A percentile compares a stretch with the other conserved stretches of the same genome.
These are phyloP conservation scores for Triplophysa tibetana DNA, from an alignment of 2,113 vertebrate species.

Conservation along the genomic window DNA sequence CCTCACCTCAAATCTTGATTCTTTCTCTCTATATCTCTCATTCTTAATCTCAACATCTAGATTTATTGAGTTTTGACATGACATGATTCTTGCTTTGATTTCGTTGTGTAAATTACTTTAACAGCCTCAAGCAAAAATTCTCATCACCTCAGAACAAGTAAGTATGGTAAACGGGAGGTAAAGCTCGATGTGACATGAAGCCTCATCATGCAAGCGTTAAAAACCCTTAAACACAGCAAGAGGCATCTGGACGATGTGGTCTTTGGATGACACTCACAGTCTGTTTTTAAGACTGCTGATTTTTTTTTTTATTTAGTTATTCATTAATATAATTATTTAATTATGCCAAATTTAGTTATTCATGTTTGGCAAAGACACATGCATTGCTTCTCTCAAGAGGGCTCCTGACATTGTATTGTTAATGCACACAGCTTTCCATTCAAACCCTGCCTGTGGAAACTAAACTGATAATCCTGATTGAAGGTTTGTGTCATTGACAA, in stretches of 20 bases:
- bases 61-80: not conserved
- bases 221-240: constrained; percentile 64
- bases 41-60: not conserved
- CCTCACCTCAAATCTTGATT: not conserved
- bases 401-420: constrained; percentile 6
- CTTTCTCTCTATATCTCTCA: not conserved
- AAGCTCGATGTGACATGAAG: constrained; percentile 78
- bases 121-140: constrained; percentile 99
- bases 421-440: constrained; percentile 34
- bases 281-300: not conserved
- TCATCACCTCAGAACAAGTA: constrained; percentile 94
- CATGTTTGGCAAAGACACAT: constrained; percentile 12
- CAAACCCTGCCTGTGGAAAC: constrained; percentile 43
- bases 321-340: too few species aligned
- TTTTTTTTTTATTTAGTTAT: too few species aligned
- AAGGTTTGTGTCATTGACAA: constrained; percentile 28
- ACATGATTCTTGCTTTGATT: constrained; percentile 79
- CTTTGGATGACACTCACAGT: not conserved
- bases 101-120: constrained; percentile 89
- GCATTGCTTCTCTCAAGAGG: constrained; percentile 24
- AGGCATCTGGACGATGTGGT: not conserved
- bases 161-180: constrained; percentile 79
- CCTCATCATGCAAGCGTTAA: constrained; percentile 87
- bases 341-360: constrained; percentile 5
- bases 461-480: not conserved